A percentile compares a stretch with the other conserved stretches of the same genome.
Evolutionary conservation across 2,888 invertebrate species (phyloP).

Genomic region (Dasysyrphus tricinctus): DNA sequence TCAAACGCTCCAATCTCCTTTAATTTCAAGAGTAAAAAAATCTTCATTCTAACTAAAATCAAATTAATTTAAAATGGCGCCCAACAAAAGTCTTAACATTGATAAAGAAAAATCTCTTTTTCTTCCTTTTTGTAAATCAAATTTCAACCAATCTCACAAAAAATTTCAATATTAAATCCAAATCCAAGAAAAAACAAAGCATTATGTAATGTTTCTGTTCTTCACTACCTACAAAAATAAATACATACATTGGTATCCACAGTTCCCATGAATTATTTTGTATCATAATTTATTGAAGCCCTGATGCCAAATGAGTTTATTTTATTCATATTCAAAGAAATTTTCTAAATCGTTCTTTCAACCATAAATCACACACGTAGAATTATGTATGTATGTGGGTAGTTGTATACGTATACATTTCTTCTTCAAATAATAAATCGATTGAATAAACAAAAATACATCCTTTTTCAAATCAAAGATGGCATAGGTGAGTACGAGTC

Average conservation of each 20-base stretch:
- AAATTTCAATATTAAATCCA: not conserved
- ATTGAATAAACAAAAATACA: constrained; percentile 27
- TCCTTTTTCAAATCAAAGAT: constrained; percentile 10
- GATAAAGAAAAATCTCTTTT: too few relatives aligned
- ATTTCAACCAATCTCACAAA: too few relatives aligned
- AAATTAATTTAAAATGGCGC: not conserved
- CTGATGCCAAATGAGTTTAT: not conserved
- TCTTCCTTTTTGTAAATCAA: too few relatives aligned
- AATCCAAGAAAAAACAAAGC: not conserved
- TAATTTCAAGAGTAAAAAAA: too few relatives aligned
- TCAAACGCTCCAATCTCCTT: too few relatives aligned
- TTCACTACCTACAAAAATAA: too few relatives aligned
- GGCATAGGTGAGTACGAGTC: not conserved
- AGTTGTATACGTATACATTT: too few relatives aligned
- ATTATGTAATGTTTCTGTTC: too few relatives aligned
- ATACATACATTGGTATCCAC: not conserved
- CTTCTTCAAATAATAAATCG: not conserved
- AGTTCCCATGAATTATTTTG: not conserved
- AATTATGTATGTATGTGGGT: too few relatives aligned
- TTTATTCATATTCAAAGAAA: not conserved
- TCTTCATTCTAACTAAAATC: not conserved
- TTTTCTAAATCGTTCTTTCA: not conserved
- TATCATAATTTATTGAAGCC: not conserved
- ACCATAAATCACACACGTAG: not conserved
- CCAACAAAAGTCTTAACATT: not conserved